phyloP scores from a whole-genome alignment of 2,797 vertebrate species.

The Ambastaia sidthimunki region DNA sequence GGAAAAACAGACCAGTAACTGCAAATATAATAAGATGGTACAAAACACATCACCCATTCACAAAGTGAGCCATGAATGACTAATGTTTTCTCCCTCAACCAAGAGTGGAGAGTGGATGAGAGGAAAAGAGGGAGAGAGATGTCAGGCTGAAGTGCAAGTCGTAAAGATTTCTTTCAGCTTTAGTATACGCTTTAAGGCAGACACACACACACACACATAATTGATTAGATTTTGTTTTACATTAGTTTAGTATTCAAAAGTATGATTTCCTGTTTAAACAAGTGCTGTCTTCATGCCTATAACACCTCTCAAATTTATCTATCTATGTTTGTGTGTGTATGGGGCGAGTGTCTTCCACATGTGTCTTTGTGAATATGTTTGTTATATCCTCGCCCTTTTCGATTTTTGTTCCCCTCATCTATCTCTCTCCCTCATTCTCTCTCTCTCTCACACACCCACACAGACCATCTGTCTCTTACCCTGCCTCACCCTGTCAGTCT shows the following conservation, averaged over 20 bases:
- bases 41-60: slow-evolving; percentile 6
- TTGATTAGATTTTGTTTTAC: too few relatives aligned
- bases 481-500: slow-evolving; percentile 29
- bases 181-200: slow-evolving; percentile 3
- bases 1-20: not conserved
- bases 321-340: slow-evolving; percentile 3
- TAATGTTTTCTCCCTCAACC: not conserved
- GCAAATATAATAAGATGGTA: not conserved
- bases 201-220: not conserved
- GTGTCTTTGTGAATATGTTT: not conserved
- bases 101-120: not conserved
- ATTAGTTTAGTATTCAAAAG: slow-evolving; percentile 28
- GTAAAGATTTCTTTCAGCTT: slow-evolving; percentile 25
- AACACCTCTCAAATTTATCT: slow-evolving; percentile 3
- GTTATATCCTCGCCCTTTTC: not conserved
- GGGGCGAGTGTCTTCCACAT: not conserved
- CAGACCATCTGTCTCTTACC: slow-evolving; percentile 18
- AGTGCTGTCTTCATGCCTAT: slow-evolving; percentile 15
- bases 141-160: slow-evolving; percentile 16
- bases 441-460: not conserved
- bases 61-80: slow-evolving; percentile 12
- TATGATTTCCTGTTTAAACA: not conserved
- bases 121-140: slow-evolving; percentile 4
- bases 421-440: slow-evolving; percentile 8
- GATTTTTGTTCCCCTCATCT: slow-evolving; percentile 5